These are phyloP conservation scores for Acropternis orthonyx DNA, from an alignment of 2,797 vertebrate species.

Conservation along the genomic window DNA sequence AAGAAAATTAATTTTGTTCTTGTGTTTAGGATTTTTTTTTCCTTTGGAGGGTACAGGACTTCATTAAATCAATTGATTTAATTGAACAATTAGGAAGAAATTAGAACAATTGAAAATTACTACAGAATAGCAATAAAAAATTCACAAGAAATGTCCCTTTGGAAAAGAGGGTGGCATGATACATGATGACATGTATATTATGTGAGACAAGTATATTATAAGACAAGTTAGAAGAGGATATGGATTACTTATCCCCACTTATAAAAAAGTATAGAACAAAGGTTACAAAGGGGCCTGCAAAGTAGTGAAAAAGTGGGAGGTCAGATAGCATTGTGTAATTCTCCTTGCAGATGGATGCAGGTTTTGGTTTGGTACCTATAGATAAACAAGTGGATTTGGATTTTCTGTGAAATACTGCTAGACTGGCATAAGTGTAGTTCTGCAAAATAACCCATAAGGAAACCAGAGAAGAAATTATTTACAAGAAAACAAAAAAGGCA, in stretches of 20 bases:
- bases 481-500: neutral
- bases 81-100: neutral
- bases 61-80: neutral
- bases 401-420: neutral
- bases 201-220: neutral
- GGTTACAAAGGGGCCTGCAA: neutral
- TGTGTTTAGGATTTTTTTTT: neutral
- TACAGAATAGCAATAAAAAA: neutral
- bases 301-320: neutral
- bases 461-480: neutral
- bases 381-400: neutral
- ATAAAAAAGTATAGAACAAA: neutral
- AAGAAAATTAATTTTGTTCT: neutral
- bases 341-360: neutral
- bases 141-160: neutral
- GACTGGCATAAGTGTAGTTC: neutral
- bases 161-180: neutral
- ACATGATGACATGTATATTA: neutral
- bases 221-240: neutral
- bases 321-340: neutral
- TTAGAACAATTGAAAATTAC: neutral
- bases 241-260: neutral
- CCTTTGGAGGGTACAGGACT: neutral
- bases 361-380: neutral
- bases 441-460: neutral